Percentiles rank a stretch among this genome's conserved stretches.
These are phyloP conservation scores for Vicugna pacos DNA, from an alignment of 2,113 vertebrate species.

Conservation along the genomic window DNA sequence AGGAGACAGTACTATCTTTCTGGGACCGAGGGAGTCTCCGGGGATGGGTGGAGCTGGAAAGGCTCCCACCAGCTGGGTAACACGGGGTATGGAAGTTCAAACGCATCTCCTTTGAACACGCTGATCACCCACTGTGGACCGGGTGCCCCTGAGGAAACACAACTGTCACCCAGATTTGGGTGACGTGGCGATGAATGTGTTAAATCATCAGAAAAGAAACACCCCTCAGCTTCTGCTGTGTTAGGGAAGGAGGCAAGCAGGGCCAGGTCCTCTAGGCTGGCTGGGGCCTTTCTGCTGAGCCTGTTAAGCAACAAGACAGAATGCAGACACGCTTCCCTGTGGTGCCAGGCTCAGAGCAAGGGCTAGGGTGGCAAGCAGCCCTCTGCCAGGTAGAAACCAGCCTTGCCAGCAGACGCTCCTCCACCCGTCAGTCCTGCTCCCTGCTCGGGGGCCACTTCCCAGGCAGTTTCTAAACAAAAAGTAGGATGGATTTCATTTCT, in stretches of 20 bases:
- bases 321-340: constrained; percentile 36
- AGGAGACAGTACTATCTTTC: constrained; percentile 74
- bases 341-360: constrained; percentile 39
- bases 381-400: constrained; percentile 45
- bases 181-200: too few species aligned
- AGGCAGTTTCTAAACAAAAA: neutral
- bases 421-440: neutral
- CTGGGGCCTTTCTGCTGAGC: neutral
- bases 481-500: neutral
- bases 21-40: constrained; percentile 48
- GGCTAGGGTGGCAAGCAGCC: neutral
- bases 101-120: neutral
- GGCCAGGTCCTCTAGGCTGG: neutral
- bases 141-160: too few species aligned
- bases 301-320: constrained; percentile 26
- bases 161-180: too few species aligned
- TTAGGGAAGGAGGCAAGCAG: neutral
- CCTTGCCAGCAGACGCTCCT: neutral
- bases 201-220: neutral
- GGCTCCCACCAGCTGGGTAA: neutral
- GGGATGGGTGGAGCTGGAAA: constrained; percentile 14
- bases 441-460: neutral
- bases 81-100: neutral
- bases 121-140: too few species aligned
- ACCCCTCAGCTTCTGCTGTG: neutral